Evolutionary conservation across 2,113 vertebrate species (phyloP), one percentile per base, ranked within the genome.

Genomic region (Ciconia boyciana): DNA sequence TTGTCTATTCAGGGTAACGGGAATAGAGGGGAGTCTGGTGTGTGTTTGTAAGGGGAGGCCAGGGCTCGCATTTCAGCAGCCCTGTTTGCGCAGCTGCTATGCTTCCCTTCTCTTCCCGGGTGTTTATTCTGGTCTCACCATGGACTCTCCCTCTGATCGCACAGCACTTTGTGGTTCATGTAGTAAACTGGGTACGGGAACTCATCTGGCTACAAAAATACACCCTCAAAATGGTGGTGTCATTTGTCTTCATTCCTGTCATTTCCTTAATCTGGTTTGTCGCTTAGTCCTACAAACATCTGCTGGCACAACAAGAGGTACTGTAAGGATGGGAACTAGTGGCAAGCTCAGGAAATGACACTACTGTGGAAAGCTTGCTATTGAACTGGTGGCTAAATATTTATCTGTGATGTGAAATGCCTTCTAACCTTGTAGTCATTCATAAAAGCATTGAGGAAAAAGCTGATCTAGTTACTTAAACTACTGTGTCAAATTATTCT

Each of bases 371-470:
- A 49, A 28, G 36, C 34, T 66, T 62, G 76, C n/a, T 19, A 4
- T 34, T 64, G 52, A 88, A 2, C 86, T 58, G 22, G 19, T 76
- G 69, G 72, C 54, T 81, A 28, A 87, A 44, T 83, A 46, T 41
- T 94, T 84, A 58, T 36, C 72, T 66, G 34, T 52, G 77, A 44
- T 0, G 2, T 49, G 43, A 94, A 80, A 61, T n/a, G 61, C 61
- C n/a, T 84, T 83, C 74, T 68, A 60, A 60, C 62, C 58, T 76
- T 44, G 21, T 15, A 89, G 43, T 65, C 85, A 58, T 90, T 90
- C 78, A 83, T 87, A 79, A 91, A 94, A 91, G 58, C 57, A 52
- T 6, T 7, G 66, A 69, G 74, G 66, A 24, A 79, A 87, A 75
- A 34, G 28, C 52, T 65, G 52, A 87, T 65, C 41, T 34, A 22